These are phyloP conservation scores for Dendrophyllia cribrosa DNA, from an alignment of 64 coral and sea anemone species.

Conservation along the genomic window DNA sequence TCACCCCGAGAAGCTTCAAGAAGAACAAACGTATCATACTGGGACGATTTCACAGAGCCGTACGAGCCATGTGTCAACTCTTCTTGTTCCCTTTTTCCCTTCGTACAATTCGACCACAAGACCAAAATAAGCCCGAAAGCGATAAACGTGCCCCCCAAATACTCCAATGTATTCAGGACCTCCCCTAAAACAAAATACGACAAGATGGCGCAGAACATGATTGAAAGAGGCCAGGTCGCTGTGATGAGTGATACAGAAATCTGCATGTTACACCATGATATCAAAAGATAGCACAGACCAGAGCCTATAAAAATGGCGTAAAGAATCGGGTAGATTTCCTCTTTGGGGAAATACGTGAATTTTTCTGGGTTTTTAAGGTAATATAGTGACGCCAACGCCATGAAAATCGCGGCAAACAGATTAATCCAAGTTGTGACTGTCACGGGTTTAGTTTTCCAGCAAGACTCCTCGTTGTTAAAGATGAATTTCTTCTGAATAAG, in stretches of 20 bases:
- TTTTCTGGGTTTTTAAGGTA: slow-evolving; percentile 86
- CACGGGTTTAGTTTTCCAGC: slow-evolving; percentile 82
- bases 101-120: slow-evolving; percentile 78
- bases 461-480: slow-evolving; percentile 70
- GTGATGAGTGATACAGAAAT: slow-evolving; percentile 82
- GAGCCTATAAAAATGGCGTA: slow-evolving; percentile 89
- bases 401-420: slow-evolving; percentile 75
- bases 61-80: not conserved
- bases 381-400: slow-evolving; percentile 72
- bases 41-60: slow-evolving; percentile 49
- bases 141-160: slow-evolving; percentile 67
- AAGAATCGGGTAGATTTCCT: slow-evolving; percentile 81
- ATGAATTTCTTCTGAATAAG: slow-evolving; percentile 86
- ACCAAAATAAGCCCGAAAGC: slow-evolving; percentile 71
- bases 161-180: slow-evolving; percentile 49
- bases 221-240: slow-evolving; percentile 86
- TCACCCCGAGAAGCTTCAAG: not conserved
- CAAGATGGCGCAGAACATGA: slow-evolving; percentile 82
- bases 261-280: slow-evolving; percentile 94
- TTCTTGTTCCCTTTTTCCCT: slow-evolving; percentile 47
- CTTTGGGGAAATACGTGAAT: slow-evolving; percentile 68
- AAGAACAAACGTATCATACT: slow-evolving; percentile 51
- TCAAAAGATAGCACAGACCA: slow-evolving; percentile 76
- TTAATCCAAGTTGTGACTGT: slow-evolving; percentile 84
- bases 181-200: slow-evolving; percentile 83